These are phyloP conservation scores for Bergia sp. DNA, from an alignment of 92 coral and sea anemone genomes.

Conservation along the genomic window DNA sequence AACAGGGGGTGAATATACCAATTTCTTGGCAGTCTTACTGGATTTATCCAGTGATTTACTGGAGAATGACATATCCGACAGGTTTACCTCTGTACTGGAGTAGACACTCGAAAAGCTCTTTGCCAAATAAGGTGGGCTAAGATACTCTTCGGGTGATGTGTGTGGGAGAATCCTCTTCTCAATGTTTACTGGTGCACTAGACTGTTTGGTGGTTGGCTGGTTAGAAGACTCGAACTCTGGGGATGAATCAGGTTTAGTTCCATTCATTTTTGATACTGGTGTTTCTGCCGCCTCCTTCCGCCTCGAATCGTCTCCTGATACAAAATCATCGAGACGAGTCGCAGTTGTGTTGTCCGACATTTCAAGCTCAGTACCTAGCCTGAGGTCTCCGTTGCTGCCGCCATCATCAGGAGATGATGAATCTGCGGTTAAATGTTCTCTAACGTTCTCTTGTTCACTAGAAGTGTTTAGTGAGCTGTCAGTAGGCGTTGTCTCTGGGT, in stretches of 20 bases:
- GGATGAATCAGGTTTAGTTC: background rate
- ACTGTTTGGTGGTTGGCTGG: background rate
- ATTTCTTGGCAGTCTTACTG: slow-evolving; percentile 16
- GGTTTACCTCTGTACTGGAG: slow-evolving; percentile 67
- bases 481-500: background rate
- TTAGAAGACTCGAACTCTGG: background rate
- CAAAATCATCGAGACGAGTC: background rate
- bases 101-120: slow-evolving; percentile 68
- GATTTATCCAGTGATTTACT: slow-evolving; percentile 72
- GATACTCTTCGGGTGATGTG: slow-evolving; percentile 18
- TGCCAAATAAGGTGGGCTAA: slow-evolving; percentile 33
- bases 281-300: background rate
- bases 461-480: background rate
- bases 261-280: background rate
- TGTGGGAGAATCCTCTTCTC: background rate
- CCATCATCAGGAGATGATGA: background rate
- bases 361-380: background rate
- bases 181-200: background rate
- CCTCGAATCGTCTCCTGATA: background rate
- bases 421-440: background rate
- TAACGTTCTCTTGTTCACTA: background rate
- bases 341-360: background rate
- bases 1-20: slow-evolving; percentile 30
- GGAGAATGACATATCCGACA: slow-evolving; percentile 80
- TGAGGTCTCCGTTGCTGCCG: background rate